Base-by-base conservation (phyloP, 1,140 invertebrate species). In the Contarinia nasturtii region DNA sequence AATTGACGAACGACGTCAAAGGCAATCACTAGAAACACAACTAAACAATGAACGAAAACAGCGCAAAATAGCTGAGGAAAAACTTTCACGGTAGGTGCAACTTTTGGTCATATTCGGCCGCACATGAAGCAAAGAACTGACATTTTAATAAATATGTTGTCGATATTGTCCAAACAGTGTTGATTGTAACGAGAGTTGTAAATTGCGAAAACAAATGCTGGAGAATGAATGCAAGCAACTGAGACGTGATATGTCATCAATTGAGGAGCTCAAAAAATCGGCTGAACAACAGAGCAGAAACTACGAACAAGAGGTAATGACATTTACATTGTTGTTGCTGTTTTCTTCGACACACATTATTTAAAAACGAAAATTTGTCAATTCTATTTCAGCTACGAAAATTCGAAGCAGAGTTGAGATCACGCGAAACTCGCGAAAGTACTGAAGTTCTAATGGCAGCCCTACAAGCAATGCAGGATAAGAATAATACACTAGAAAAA, bases 401-500 rank as follows among this genome's bases (percentile, higher is more conserved):
- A 52, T 53, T 61, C 45, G 61, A 64, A 41, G 54, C 50, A 2
- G 60, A 64, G 44, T 48, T 63, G 3, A 57, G 57, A 12, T 62
- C 62, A 51, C 71, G 69, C 44, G 71, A 83, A 61, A 81, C 87
- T 48, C 77, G 86, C 53, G 76, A 85, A 49, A 85, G 89, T 54
- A 75, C 79, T 20, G 85, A 90, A 55, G 76, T 86, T 54, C 64
- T 91, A 49, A 75, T 88, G 66, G 74, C 76, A 41, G 83, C 86
- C n/a, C 63, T 91, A 38, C 75, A 74, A 50, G 75, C 76, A 27
- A 75, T 92, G 64, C 83, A 90, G 67, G 86, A 91, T 50, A 88
- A 89, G 68, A 91, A 86, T 63, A 63, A 74, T 54, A 85, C 86
- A 61, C 71, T 92, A 48, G 90, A 98, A 68, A 86, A 86, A 56